Base-by-base conservation (phyloP, 2,797 vertebrate genomes). In the Microctenopoma lineatum region DNA sequence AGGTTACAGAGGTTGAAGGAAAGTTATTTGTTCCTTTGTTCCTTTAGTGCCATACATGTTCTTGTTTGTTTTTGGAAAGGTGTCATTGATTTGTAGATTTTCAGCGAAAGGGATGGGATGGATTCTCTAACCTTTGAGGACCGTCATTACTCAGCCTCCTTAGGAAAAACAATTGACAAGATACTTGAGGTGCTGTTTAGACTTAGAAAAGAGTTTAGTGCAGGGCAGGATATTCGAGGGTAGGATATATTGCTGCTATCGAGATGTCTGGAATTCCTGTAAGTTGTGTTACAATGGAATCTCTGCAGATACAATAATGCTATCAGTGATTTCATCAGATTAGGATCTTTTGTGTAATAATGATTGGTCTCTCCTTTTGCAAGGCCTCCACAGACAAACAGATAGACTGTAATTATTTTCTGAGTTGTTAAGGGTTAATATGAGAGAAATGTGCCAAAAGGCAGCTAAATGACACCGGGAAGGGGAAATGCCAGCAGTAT, bases 301-400 rank as follows among this genome's bases (percentile, higher is more conserved):
- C 26, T 52, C 9, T 51, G 27, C 25, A 53, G 39, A 73, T 70
- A 32, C 5, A 32, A 1, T 7, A 46, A 62, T 26, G 42, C 16
- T 59, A 39, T 71, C 53, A 47, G 44, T 62, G 39, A 6, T 59
- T 72, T 67, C 56, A 46, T 48, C 42, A 51, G 29, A 65, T 36
- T n/a, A 16, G 36, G 26, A 75, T 56, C 55, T 60, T 26, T 36
- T 15, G 25, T 64, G 42, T 50, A 58, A 39, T 12, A 51, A 12
- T 13, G 46, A 60, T 15, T 65, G 14, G n/a, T 38, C 50, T 69
- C 18, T 34, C 13, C 52, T 48, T 66, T 60, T 45, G 25, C 16
- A 13, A 48, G 46, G 64, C 27, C 13, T 44, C 53, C 25, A 53
- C 7, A 34, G 59, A 47, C 11, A 70, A 38, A 66, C 21, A 27